These are phyloP conservation scores for Odontamblyopus lacepedii DNA, from an alignment of 2,797 vertebrate genomes.

Conservation along the genomic window DNA sequence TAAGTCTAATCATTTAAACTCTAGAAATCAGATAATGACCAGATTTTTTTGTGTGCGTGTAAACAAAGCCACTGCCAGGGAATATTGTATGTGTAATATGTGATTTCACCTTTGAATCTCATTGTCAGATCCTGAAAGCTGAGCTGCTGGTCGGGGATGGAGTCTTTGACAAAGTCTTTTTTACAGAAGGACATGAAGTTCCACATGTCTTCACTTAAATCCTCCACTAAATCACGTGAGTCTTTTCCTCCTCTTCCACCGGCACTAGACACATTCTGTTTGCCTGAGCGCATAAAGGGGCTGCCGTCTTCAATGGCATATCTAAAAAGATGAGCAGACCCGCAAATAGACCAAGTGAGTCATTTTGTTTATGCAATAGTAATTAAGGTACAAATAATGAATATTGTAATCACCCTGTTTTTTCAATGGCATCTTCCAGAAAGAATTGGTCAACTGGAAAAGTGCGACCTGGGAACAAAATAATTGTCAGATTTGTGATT, in stretches of 20 bases:
- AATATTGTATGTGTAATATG: not conserved
- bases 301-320: slow-evolving; percentile 91
- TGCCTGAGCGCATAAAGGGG: slow-evolving; percentile 85
- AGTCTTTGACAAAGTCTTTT: slow-evolving; percentile 82
- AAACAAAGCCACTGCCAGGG: not conserved
- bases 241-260: slow-evolving; percentile 60
- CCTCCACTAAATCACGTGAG: slow-evolving; percentile 77
- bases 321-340: slow-evolving; percentile 62
- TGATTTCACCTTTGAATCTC: slow-evolving; percentile 84
- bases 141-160: slow-evolving; percentile 90
- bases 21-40: too few species aligned
- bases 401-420: slow-evolving; percentile 80
- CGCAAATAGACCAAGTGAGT: not conserved
- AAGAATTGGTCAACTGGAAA: slow-evolving; percentile 97
- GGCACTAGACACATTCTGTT: slow-evolving; percentile 68
- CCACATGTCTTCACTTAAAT: slow-evolving; percentile 84
- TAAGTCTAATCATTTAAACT: too few species aligned
- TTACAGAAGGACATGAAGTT: slow-evolving; percentile 78
- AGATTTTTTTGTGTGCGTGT: too few species aligned
- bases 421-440: slow-evolving; percentile 90
- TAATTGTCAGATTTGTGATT: not conserved
- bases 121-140: slow-evolving; percentile 85
- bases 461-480: slow-evolving; percentile 80
- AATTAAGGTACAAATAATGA: not conserved
- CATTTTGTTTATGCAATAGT: not conserved